These are phyloP conservation scores for Nematopogon swammerdamellus DNA, from an alignment of 2,888 invertebrate species.

Conservation along the genomic window DNA sequence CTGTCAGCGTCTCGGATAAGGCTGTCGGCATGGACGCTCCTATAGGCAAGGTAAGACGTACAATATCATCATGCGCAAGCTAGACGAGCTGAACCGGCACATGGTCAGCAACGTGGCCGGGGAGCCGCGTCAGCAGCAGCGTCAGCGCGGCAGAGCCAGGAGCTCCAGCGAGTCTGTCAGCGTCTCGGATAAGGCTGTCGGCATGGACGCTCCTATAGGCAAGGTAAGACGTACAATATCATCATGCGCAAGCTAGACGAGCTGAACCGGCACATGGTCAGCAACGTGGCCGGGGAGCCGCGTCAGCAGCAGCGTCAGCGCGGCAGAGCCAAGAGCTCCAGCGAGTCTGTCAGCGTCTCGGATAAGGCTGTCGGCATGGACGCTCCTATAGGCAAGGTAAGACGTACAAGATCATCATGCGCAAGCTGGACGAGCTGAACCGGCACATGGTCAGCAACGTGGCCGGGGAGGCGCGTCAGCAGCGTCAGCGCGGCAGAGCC, in stretches of 20 bases:
- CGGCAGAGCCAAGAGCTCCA: too few relatives aligned
- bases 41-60: conserved; percentile 44
- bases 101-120: conserved; percentile 20
- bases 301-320: too few relatives aligned
- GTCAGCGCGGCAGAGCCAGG: too few relatives aligned
- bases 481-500: too few relatives aligned
- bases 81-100: conserved; percentile 33
- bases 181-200: conserved; percentile 30
- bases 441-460: too few relatives aligned
- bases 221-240: conserved; percentile 43
- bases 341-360: conserved; percentile 23
- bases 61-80: conserved; percentile 40
- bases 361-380: conserved; percentile 32
- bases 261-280: conserved; percentile 25
- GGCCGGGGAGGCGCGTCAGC: too few relatives aligned
- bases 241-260: conserved; percentile 43
- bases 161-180: conserved; percentile 19
- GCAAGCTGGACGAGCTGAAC: too few relatives aligned
- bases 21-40: conserved; percentile 26
- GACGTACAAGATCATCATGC: too few relatives aligned
- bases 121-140: too few relatives aligned
- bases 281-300: too few relatives aligned
- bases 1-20: conserved; percentile 32
- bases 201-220: too few relatives aligned
- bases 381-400: too few relatives aligned